phyloP scores from a whole-genome alignment of 2,113 vertebrate genomes.

The Ptilonorhynchus violaceus region DNA sequence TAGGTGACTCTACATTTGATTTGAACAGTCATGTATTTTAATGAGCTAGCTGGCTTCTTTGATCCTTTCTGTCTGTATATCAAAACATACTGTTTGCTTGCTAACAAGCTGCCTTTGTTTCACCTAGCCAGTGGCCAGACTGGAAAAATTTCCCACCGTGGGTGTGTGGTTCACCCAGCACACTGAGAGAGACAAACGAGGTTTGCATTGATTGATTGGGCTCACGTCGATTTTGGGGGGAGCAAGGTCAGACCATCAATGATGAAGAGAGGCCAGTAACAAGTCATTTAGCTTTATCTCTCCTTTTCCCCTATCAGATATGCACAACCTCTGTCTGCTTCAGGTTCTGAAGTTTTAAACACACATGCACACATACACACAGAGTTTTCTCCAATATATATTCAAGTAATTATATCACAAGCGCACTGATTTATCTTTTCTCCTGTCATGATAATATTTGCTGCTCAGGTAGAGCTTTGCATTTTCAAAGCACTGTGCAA shows the following conservation, averaged over 20 bases:
- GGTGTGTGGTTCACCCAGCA: neutral
- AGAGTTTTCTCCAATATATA: neutral
- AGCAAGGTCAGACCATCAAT: neutral
- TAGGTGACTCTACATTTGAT: neutral
- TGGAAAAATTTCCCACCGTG: neutral
- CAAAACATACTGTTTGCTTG: neutral
- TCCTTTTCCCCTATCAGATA: neutral
- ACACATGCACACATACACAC: no score
- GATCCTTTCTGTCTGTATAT: neutral
- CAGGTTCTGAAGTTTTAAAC: neutral
- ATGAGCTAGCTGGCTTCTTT: slow-evolving; percentile 19
- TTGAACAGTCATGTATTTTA: slow-evolving; percentile 20
- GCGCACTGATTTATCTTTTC: neutral
- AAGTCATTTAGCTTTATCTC: neutral
- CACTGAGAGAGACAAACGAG: neutral
- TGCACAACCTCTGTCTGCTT: neutral
- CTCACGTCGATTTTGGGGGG: neutral
- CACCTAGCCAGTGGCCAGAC: neutral
- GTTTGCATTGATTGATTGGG: neutral
- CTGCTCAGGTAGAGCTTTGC: neutral
- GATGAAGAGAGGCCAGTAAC: neutral
- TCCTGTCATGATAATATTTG: neutral
- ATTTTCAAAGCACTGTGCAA: neutral
- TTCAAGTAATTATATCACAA: neutral
- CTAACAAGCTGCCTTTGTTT: slow-evolving; percentile 7